These are phyloP conservation scores for Ephialtes manifestator DNA, from an alignment of 2,888 invertebrate species.

Conservation along the genomic window DNA sequence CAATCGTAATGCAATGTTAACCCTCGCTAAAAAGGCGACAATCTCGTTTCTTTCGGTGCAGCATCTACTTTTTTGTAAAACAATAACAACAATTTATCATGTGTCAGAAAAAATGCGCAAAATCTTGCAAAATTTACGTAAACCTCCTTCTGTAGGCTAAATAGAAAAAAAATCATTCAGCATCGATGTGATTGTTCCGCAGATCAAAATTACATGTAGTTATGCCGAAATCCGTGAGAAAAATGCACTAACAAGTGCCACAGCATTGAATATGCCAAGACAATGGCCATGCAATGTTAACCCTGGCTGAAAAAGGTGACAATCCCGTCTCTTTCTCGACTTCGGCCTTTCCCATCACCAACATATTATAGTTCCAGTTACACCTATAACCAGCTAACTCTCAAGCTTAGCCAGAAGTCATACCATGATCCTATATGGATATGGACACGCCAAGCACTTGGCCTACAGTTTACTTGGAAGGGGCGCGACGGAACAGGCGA, in stretches of 20 bases:
- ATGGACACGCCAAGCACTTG: background rate
- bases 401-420: background rate
- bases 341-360: background rate
- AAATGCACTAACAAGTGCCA: background rate
- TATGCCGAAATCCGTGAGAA: too few relatives aligned
- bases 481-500: constrained; percentile 37
- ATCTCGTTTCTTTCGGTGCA: too few relatives aligned
- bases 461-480: constrained; percentile 9
- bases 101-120: too few relatives aligned
- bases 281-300: background rate
- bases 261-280: background rate
- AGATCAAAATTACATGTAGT: too few relatives aligned
- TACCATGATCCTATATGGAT: background rate
- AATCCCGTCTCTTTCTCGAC: background rate
- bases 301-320: background rate
- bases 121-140: background rate
- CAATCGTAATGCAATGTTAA: too few relatives aligned
- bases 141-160: background rate
- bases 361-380: background rate
- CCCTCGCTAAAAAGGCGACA: too few relatives aligned
- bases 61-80: too few relatives aligned
- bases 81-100: too few relatives aligned
- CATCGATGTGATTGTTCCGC: background rate
- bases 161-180: background rate
- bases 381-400: background rate